Evolutionary conservation across 1,140 invertebrate genomes (phyloP).

Genomic region (Drosophila ambigua): DNA sequence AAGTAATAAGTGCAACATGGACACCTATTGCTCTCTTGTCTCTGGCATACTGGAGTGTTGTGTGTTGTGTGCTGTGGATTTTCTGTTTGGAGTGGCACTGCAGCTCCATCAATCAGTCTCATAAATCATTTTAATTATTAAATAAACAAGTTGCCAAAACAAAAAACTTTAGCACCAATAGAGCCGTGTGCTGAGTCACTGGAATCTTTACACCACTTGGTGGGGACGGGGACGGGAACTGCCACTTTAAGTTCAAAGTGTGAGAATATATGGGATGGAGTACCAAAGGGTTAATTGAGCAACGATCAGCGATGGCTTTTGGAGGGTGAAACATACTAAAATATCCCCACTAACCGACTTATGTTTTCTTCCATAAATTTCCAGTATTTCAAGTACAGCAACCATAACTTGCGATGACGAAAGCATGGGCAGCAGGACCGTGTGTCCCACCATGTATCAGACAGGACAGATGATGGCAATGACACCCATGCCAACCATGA

Average conservation of each 20-base stretch:
- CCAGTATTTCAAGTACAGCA: constrained; percentile 29
- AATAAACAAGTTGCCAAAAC: constrained; percentile 68
- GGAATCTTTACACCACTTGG: neutral
- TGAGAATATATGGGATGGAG: constrained; percentile 52
- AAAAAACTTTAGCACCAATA: neutral
- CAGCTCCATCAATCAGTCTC: constrained; percentile 70
- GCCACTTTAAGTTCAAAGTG: constrained; percentile 30
- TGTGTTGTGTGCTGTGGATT: constrained; percentile 35
- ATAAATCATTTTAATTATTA: constrained; percentile 83
- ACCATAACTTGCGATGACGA: constrained; percentile 43
- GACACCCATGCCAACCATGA: neutral
- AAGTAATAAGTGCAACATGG: constrained; percentile 60
- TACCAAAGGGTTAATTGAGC: constrained; percentile 68
- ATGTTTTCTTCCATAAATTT: neutral
- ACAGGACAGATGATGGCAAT: constrained; percentile 5
- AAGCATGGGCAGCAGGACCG: constrained; percentile 44
- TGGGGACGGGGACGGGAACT: neutral
- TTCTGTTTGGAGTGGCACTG: constrained; percentile 36
- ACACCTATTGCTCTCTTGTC: constrained; percentile 38
- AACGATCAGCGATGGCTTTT: constrained; percentile 26
- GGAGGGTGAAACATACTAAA: neutral
- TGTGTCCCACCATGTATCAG: constrained; percentile 33
- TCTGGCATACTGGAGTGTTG: constrained; percentile 9
- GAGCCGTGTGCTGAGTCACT: constrained; percentile 32
- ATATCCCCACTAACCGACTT: neutral